phyloP scores from a whole-genome alignment of 2,113 vertebrate genomes.

The Grammomys surdaster region DNA sequence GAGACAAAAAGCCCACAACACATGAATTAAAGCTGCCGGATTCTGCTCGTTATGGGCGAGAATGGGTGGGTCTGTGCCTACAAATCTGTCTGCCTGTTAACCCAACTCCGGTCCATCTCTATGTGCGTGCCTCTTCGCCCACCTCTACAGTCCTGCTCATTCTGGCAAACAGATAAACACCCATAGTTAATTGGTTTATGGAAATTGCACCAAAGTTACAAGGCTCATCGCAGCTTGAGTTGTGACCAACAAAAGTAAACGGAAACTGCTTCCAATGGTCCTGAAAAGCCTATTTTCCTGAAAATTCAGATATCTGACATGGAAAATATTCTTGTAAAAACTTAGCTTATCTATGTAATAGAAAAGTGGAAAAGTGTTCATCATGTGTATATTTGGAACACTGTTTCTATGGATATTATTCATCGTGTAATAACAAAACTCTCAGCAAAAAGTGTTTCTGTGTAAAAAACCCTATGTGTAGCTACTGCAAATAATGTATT shows the following conservation, averaged over 20 bases:
- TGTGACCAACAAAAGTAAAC: not conserved
- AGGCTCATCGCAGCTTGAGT: not conserved
- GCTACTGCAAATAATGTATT: not conserved
- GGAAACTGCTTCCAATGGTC: not conserved
- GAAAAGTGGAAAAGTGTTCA: not conserved
- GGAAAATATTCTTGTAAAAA: not conserved
- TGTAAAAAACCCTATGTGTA: not conserved
- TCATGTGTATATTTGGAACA: not conserved
- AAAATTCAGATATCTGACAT: not conserved
- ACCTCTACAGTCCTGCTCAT: not conserved
- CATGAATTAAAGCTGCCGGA: conserved; percentile 71
- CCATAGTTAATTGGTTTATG: conserved; percentile 74
- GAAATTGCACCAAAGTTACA: conserved; percentile 43
- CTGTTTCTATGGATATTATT: not conserved
- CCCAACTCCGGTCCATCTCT: not conserved
- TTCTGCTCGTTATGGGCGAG: conserved; percentile 59
- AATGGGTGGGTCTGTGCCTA: not conserved
- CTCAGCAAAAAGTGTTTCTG: not conserved
- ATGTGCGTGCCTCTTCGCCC: not conserved
- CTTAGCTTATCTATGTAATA: not conserved
- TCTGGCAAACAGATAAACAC: not conserved
- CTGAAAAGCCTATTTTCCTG: not conserved
- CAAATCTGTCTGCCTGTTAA: conserved; percentile 72
- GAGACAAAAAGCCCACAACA: conserved; percentile 23
- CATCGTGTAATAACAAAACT: not conserved